A percentile compares a stretch with the other conserved stretches of the same genome.
phyloP scores from a whole-genome alignment of 2,113 vertebrate species.

The Chascanopsetta lugubris region DNA sequence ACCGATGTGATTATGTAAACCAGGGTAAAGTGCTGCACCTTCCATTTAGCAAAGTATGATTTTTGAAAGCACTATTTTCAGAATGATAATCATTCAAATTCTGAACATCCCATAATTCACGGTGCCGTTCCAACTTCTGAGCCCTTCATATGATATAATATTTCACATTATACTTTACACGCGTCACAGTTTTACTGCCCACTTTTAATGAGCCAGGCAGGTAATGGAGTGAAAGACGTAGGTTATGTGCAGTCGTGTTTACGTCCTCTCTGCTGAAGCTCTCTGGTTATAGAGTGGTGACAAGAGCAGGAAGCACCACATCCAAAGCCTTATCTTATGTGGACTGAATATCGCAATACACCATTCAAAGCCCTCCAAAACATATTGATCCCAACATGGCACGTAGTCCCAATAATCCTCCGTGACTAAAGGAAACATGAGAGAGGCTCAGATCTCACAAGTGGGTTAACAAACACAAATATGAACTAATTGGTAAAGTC shows the following conservation, averaged over 20 bases:
- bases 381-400: no score
- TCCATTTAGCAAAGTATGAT: no score
- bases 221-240: neutral
- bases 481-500: neutral
- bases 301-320: neutral
- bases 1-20: no score
- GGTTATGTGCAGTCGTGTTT: slow-evolving; percentile 1
- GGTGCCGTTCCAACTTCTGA: neutral
- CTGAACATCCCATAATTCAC: neutral
- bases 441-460: neutral
- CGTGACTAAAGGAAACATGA: slow-evolving; percentile 22
- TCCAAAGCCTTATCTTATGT: neutral
- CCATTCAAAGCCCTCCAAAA: slow-evolving; percentile 16
- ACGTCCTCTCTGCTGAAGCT: slow-evolving; percentile 9
- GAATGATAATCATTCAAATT: neutral
- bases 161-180: no score
- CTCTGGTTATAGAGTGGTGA: slow-evolving; percentile 4
- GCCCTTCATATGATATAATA: neutral
- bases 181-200: no score
- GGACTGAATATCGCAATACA: slow-evolving; percentile 13
- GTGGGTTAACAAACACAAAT: slow-evolving; percentile 2
- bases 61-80: neutral
- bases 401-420: no score
- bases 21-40: no score
- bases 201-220: no score